These are phyloP conservation scores for Gallinago stenura DNA, from an alignment of 2,797 vertebrate species.

Conservation along the genomic window DNA sequence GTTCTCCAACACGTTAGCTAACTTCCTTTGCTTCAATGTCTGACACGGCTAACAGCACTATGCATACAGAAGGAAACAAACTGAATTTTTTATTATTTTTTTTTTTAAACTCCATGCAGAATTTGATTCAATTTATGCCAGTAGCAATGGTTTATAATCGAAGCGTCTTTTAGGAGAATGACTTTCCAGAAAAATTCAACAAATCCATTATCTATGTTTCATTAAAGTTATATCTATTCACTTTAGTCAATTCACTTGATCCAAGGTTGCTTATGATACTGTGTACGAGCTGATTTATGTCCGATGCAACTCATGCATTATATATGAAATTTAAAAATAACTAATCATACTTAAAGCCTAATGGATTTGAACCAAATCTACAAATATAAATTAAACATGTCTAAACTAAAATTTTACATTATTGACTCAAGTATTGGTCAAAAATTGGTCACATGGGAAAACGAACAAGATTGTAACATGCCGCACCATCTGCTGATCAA, in stretches of 20 bases:
- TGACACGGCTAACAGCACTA: not conserved
- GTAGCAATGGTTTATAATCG: not conserved
- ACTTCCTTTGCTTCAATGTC: not conserved
- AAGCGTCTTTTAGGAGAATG: not conserved
- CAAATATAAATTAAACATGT: not conserved
- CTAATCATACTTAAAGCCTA: not conserved
- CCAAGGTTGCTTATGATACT: not conserved
- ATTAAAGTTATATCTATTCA: not conserved
- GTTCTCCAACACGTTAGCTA: not conserved
- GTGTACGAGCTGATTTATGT: not conserved
- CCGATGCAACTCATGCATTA: not conserved
- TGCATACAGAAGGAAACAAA: not conserved
- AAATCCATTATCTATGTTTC: not conserved
- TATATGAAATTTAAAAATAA: not conserved
- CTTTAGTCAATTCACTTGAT: not conserved
- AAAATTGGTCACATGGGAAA: not conserved
- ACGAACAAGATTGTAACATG: not conserved
- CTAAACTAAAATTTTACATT: not conserved
- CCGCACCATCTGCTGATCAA: conserved; percentile 56
- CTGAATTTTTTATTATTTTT: not conserved
- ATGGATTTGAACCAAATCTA: not conserved
- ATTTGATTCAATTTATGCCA: not conserved
- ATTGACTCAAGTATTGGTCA: not conserved
- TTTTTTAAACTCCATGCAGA: not conserved
- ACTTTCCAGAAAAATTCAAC: not conserved